Evolutionary conservation across 2,797 vertebrate genomes (phyloP).

Genomic region (Rousettus madagascariensis): DNA sequence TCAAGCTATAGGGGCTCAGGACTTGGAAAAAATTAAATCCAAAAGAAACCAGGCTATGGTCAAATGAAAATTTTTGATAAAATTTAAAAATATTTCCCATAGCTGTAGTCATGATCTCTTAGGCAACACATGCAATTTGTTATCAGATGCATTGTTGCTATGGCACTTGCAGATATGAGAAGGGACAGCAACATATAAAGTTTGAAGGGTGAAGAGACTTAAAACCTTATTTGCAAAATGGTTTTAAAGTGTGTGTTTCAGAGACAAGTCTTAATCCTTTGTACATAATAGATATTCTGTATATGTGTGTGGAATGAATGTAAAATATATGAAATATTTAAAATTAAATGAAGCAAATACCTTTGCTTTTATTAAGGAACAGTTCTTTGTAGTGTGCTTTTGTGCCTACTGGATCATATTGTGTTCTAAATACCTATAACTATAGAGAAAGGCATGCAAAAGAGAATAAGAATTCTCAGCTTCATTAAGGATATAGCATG

Average conservation of each 20-base stretch:
- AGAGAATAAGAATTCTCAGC: background rate
- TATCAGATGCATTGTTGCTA: background rate
- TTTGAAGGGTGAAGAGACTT: background rate
- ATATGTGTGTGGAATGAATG: background rate
- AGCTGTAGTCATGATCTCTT: background rate
- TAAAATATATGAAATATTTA: slow-evolving; percentile 41
- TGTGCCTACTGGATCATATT: background rate
- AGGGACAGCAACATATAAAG: background rate
- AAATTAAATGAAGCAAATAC: background rate
- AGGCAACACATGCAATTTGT: slow-evolving; percentile 18
- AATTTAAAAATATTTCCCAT: slow-evolving; percentile 38
- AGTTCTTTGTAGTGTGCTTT: background rate
- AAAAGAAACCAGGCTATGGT: slow-evolving; percentile 37
- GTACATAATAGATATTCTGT: background rate
- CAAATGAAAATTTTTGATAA: slow-evolving; percentile 42
- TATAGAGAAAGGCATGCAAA: background rate
- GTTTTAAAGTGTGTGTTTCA: slow-evolving; percentile 38
- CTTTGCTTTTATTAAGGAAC: background rate
- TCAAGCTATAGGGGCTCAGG: background rate
- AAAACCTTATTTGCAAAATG: background rate
- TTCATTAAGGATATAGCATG: slow-evolving; percentile 32
- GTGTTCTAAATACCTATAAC: slow-evolving; percentile 28
- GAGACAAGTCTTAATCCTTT: background rate
- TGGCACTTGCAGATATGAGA: background rate
- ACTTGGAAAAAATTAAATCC: slow-evolving; percentile 40